Evolutionary conservation across 2,888 invertebrate species (phyloP).

Genomic region (Melanostoma mellinum): DNA sequence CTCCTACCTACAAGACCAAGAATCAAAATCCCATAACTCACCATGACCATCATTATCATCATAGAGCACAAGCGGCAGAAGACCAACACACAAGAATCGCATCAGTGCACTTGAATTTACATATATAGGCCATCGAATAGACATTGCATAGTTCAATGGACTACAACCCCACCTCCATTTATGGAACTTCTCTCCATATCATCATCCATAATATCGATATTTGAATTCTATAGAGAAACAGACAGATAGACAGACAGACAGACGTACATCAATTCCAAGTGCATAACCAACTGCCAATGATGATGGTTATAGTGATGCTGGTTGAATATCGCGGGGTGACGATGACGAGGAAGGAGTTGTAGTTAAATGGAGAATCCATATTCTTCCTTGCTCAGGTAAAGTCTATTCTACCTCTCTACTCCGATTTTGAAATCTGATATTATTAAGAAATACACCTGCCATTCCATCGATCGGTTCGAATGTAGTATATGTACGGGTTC

Average conservation of each 20-base stretch:
- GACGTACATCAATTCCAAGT: constrained; percentile 60
- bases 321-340: constrained; percentile 22
- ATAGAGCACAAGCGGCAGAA: neutral
- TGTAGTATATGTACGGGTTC: constrained; percentile 28
- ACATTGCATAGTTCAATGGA: constrained; percentile 65
- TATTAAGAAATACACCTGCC: constrained; percentile 71
- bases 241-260: constrained; percentile 44
- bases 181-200: constrained; percentile 52
- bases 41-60: constrained; percentile 50
- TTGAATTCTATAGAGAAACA: constrained; percentile 60
- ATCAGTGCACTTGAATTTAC: constrained; percentile 66
- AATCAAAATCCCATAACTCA: constrained; percentile 58
- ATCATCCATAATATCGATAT: constrained; percentile 65
- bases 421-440: constrained; percentile 66
- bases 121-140: constrained; percentile 71
- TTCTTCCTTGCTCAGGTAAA: constrained; percentile 30
- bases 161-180: constrained; percentile 66
- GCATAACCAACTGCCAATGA: constrained; percentile 56
- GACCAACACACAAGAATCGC: constrained; percentile 9
- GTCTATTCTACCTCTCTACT: neutral
- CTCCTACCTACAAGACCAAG: constrained; percentile 5
- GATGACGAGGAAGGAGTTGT: constrained; percentile 32
- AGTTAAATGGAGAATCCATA: constrained; percentile 9
- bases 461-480: constrained; percentile 37
- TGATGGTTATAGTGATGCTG: constrained; percentile 27